Percentiles rank a stretch among this genome's conserved stretches.
phyloP scores from a whole-genome alignment of 2,113 vertebrate species.

The Hyaena hyaena region DNA sequence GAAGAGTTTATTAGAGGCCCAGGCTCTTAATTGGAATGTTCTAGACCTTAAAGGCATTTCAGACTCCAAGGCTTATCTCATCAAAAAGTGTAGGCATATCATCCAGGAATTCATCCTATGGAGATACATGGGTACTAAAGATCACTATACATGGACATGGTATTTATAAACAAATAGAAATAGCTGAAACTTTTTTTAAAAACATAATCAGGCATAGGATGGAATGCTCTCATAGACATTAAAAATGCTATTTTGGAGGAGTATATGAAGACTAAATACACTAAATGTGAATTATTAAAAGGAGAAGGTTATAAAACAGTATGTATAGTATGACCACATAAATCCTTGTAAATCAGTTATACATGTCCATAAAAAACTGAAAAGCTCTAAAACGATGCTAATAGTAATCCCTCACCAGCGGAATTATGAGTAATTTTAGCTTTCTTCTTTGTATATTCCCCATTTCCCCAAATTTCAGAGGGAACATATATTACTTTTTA shows the following conservation, averaged over 20 bases:
- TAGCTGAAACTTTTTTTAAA: not conserved
- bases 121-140: not conserved
- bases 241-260: not conserved
- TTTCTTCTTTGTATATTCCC: not conserved
- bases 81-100: not conserved
- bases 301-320: not conserved
- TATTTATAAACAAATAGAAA: constrained; percentile 1
- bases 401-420: not conserved
- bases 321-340: not conserved
- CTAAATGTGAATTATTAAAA: not conserved
- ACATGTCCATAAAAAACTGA: not conserved
- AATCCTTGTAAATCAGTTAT: not conserved
- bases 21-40: not conserved
- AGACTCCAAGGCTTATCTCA: not conserved
- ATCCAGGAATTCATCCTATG: not conserved
- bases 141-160: not conserved
- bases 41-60: not conserved
- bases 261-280: not conserved
- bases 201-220: not conserved
- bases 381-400: not conserved
- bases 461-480: constrained; percentile 3
- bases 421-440: not conserved
- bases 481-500: not conserved
- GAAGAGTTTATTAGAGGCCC: not conserved
- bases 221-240: not conserved